Evolutionary conservation across 1,140 invertebrate species (phyloP).

Genomic region (Hyles vespertilio): DNA sequence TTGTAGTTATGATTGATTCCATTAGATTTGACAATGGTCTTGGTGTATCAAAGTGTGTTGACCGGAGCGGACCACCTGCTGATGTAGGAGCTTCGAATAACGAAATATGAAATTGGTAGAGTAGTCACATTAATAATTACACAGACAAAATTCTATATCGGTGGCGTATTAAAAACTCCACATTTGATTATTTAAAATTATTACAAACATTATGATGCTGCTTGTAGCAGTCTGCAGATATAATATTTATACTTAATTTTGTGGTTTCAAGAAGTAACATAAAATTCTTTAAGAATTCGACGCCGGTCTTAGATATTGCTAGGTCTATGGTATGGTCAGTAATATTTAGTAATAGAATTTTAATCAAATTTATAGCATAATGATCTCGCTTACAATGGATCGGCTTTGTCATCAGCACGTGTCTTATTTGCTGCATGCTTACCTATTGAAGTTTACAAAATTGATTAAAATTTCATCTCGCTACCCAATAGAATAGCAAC

Average conservation of each 20-base stretch:
- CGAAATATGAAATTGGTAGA: slow-evolving; percentile 4
- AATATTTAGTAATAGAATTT: slow-evolving; percentile 51
- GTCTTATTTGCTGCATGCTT: slow-evolving; percentile 41
- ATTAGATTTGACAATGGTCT: slow-evolving; percentile 61
- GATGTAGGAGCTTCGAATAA: slow-evolving; percentile 39
- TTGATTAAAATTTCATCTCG: slow-evolving; percentile 67
- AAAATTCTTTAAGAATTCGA: too few species aligned
- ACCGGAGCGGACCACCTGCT: slow-evolving; percentile 63
- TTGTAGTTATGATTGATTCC: slow-evolving; percentile 71
- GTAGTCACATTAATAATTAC: neutral
- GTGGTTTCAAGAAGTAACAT: too few species aligned
- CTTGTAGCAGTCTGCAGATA: too few species aligned
- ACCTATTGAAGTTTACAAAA: slow-evolving; percentile 54
- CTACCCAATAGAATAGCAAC: slow-evolving; percentile 27
- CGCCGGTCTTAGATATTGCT: slow-evolving; percentile 2
- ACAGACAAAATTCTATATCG: neutral
- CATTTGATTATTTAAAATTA: too few species aligned
- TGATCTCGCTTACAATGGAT: slow-evolving; percentile 46
- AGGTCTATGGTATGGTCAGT: slow-evolving; percentile 41
- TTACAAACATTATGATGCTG: too few species aligned
- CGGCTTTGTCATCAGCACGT: slow-evolving; percentile 55
- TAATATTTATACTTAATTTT: too few species aligned
- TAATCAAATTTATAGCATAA: slow-evolving; percentile 70
- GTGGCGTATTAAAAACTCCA: too few species aligned
- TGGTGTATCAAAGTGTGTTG: slow-evolving; percentile 70